Evolutionary conservation across 2,113 vertebrate genomes (phyloP), one percentile per base, ranked within the genome.

Genomic region (Heteronetta atricapilla): DNA sequence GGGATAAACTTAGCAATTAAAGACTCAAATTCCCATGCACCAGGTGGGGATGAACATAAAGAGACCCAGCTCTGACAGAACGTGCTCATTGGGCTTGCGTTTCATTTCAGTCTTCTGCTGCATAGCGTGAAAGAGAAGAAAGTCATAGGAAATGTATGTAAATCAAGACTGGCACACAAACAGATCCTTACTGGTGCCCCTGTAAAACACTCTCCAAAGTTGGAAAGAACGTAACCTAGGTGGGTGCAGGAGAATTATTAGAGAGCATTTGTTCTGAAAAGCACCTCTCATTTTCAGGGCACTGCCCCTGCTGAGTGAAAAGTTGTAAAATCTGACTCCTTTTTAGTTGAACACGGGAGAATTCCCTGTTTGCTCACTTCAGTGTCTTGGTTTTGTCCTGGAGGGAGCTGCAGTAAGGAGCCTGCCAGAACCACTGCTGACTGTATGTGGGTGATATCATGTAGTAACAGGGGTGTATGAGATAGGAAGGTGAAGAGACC

Each of bases 81-180:
- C 44, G 11, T 2, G 1, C 48, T 81, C 69, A 55, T 23, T 90
- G 25, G 11, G 72, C 9, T 4, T 50, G 33, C 67, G 18, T 63
- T 86, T 44, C n/a, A 84, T 82, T 89, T 87, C 62, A 11, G 9
- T 63, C 3, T 69, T 81, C 21, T 58, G 4, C 44, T 8, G 38
- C 50, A 55, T 14, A 62, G 19, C 4, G 7, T 19, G 14, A 29
- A 83, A 75, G 20, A 22, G 75, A 68, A 68, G 11, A 62, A 90
- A 79, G 21, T 17, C 0, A 36, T 21, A 6, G 56, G 21, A 81
- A 80, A 58, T 22, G 60, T 17, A 13, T 0, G 0, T 77, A 66
- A 94, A 76, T 6, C 17, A 62, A 74, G 7, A 8, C 28, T 34
- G 28, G 22, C 25, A 56, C 14, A 29, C 7, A 42, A 36, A 17